Percentiles rank a stretch among this genome's conserved stretches.
These are phyloP conservation scores for Drosophila guanche DNA, from an alignment of 1,140 invertebrate species.

Conservation along the genomic window DNA sequence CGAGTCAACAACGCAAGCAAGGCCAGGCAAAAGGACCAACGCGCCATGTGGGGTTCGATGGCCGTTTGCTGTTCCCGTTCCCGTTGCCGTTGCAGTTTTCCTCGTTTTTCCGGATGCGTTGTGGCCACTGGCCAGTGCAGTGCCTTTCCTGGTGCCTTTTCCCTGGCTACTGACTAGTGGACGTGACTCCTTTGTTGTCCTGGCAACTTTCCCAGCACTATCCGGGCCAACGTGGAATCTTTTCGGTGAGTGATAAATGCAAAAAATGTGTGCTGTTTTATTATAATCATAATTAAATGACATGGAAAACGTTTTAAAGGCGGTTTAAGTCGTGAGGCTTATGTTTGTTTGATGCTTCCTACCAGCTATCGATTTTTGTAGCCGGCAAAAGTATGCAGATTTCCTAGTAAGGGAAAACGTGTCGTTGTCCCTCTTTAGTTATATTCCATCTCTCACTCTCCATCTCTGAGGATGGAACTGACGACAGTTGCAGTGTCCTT, in stretches of 20 bases:
- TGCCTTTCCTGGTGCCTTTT: constrained; percentile 22
- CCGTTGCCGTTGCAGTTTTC: constrained; percentile 32
- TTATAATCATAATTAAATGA: constrained; percentile 48
- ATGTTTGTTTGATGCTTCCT: neutral
- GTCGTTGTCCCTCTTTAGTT: constrained; percentile 1
- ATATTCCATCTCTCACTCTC: constrained; percentile 2
- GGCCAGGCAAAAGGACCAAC: constrained; percentile 19
- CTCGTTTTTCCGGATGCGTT: constrained; percentile 24
- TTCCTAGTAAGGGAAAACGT: constrained; percentile 13
- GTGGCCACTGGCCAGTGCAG: constrained; percentile 10
- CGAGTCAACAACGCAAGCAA: constrained; percentile 52
- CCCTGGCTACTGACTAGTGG: constrained; percentile 14
- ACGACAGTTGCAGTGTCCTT: constrained; percentile 28
- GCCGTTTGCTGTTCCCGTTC: neutral
- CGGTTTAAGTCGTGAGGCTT: neutral
- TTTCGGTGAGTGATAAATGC: constrained; percentile 30
- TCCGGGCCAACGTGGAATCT: constrained; percentile 15
- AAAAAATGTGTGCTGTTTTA: constrained; percentile 16
- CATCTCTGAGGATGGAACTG: neutral
- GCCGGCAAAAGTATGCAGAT: constrained; percentile 22
- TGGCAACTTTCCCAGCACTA: constrained; percentile 38
- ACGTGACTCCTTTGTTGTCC: constrained; percentile 41
- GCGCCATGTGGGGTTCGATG: constrained; percentile 56
- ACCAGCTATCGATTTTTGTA: constrained; percentile 60
- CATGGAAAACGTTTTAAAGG: neutral